Evolutionary conservation across 2,888 invertebrate genomes (phyloP), one percentile per base, ranked within the genome.

Genomic region (Dryococelus australis): DNA sequence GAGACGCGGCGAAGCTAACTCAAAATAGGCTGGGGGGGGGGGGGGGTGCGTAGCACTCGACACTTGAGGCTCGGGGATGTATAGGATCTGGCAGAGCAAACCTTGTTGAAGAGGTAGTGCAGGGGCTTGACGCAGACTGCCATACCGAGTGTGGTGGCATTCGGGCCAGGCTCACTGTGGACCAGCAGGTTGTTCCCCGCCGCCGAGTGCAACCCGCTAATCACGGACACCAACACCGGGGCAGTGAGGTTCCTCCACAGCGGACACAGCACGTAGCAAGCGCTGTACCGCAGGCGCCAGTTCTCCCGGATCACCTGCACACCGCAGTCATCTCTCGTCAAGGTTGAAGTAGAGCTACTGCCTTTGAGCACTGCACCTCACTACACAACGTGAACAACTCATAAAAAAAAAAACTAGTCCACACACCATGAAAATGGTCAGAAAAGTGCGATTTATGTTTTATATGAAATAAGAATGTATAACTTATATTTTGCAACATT

Each of bases 231-330:
- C n/a, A 95, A 94, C 89, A 93, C 93, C 0, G 97, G 97, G 65
- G 94, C 93, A 87, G 95, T 94, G 85, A 93, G 93, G 53, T 95
- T 94, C 85, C 93, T 93, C 53, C 95, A 94, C 88, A 97, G 93
- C 13, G 97, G 95, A 90, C 98, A 98, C 89, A 98, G 93, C 43
- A 98, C 95, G 92, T 98, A 98, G 90, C 97, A 96, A 12, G 98
- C 98, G 91, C 97, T 97, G 93, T 97, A 98, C 91, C 97, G 97
- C 47, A 98, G 93, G 92, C 97, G 98, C 98, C 98, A 98, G 92
- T 98, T 98, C 92, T 98, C 98, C 28, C 98, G 94, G 88, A 98
- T 98, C 6, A 97, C 95, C 96, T 95, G 90, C 80, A 87, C 89
- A 87, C 16, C 13, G 28, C 24, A 51, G 47, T 47, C 47, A 2